phyloP scores from a whole-genome alignment of 2,113 vertebrate genomes.

The Tachysurus fulvidraco region DNA sequence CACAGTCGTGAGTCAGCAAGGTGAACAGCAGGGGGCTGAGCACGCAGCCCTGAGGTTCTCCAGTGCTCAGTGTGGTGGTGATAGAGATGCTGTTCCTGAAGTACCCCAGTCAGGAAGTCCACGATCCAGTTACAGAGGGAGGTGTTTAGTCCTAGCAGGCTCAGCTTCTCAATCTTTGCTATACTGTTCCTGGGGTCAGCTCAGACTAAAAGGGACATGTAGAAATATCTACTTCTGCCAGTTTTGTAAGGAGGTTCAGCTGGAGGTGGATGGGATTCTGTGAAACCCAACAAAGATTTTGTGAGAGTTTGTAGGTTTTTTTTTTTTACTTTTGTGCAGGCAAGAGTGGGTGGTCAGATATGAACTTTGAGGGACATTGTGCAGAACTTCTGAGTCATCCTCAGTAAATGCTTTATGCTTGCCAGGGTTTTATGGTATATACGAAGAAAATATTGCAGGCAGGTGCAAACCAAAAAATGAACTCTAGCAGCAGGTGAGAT shows the following conservation, averaged over 20 bases:
- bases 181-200: slow-evolving; percentile 45
- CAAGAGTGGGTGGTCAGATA: not conserved
- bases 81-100: not conserved
- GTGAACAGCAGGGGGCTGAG: no score
- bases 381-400: not conserved
- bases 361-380: not conserved
- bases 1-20: no score
- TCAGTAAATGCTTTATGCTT: not conserved
- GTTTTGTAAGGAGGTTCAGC: slow-evolving; percentile 4
- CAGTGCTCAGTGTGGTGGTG: no score
- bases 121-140: no score
- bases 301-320: not conserved
- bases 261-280: not conserved
- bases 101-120: no score
- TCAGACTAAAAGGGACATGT: not conserved
- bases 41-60: no score
- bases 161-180: not conserved
- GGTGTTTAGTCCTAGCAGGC: no score
- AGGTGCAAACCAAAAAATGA: not conserved
- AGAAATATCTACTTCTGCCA: slow-evolving; percentile 8
- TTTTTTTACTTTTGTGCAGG: not conserved
- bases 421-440: not conserved
- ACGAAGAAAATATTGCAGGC: not conserved
- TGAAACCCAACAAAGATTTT: not conserved
- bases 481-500: not conserved